Base-by-base conservation (phyloP, 2,797 vertebrate species). In the Siniperca obscura region DNA sequence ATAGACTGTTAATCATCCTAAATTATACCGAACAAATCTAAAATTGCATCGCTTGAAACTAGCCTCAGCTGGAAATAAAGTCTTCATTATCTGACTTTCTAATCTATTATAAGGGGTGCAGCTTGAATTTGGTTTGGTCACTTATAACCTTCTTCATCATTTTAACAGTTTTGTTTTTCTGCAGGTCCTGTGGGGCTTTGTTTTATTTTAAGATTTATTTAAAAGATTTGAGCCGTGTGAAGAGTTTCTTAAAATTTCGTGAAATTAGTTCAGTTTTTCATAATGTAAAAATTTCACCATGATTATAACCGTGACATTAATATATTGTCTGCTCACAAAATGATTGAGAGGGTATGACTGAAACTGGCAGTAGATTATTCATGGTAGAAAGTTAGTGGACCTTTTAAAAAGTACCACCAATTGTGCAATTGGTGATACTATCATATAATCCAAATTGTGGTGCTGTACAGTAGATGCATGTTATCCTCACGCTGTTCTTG, bases 21-120 rank as follows among this genome's bases (percentile, higher is more conserved):
- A 38, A 65, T 71, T 0, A 56, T 1, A 27, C 40, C 40, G 11
- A 10, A n/a, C 30, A 34, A 6, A 66, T 71, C 12, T 70, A 1
- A 70, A 46, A 66, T 3, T 44, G 78, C 56, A 10, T 38, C 5
- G 12, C 30, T 59, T 46, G 16, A 57, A 62, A 22, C 38, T 8
- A 2, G 60, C 27, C 65, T 75, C 59, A 40, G 27, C 44, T 64
- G 57, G 62, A 46, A 77, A 69, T 73, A 56, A 78, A 55, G 40
- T 46, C 53, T 22, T 66, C 6, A 67, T 61, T 72, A 38, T 36
- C 55, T 66, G 36, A 66, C 44, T 27, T 13, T 38, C 27, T 53
- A 52, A 70, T 64, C 14, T 21, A 59, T 65, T 62, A 64, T 42
- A 42, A 52, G 1, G 34, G 40, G 3, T n/a, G 13, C 44, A 17